Base-by-base conservation (phyloP, 2,113 vertebrate species). In the Triplophysa siluroides region DNA sequence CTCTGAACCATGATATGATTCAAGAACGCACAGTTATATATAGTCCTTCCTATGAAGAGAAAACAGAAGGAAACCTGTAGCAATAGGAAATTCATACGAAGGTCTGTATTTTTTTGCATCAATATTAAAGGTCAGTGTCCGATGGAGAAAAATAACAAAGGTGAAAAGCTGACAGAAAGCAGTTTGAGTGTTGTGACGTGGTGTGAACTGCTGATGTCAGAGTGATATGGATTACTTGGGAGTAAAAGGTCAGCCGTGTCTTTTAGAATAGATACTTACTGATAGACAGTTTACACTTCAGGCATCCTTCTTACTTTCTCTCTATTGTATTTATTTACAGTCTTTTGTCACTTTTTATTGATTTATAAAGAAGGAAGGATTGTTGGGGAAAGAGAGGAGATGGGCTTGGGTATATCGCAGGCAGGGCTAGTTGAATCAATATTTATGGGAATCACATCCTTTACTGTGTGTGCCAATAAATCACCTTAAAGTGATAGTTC, bases 171-270 rank as follows among this genome's bases (percentile, higher is more conserved):
- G 6, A 70, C n/a, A 78, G 74, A 60, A 73, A 81, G 62, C 60
- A 58, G 26, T 62, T 74, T 74, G 45, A 54, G 62, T 52, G 69
- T 69, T 73, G 19, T 54, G 69, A 78, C 13, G 13, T 29, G 8
- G 38, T 73, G 58, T 60, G 74, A 83, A 81, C 23, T 24, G 45
- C 62, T 8, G 45, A 73, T 50, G 41, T 43, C 56, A 54, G 29
- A 65, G 50, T 3, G 23, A 13, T n/a, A 54, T 64, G n/a, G 68
- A 72, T 74, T 60, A 52, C 61, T 83, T 50, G 19, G 61, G 63
- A 26, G 43, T 47, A 19, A 81, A 74, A 84, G 63, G 75, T 81
- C 79, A 81, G 56, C 47, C 23, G 45, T 13, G 33, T 84, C 75
- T 18, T 54, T 74, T 50, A 45, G n/a, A n/a, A n/a, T n/a, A n/a